Evolutionary conservation across 2,797 vertebrate species (phyloP).

Genomic region (Periophthalmus magnuspinnatus): DNA sequence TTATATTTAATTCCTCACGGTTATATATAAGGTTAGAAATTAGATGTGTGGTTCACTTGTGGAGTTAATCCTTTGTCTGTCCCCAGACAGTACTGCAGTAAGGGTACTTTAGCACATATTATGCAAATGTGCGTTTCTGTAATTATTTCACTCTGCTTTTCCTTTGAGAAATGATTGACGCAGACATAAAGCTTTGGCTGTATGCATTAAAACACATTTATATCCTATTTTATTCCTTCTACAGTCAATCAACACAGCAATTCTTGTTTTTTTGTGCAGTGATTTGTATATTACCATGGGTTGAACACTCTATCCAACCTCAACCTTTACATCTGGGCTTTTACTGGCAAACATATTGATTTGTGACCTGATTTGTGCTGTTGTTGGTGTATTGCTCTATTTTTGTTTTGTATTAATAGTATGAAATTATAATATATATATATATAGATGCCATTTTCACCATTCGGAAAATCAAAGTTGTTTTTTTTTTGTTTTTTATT

Average conservation of each 20-base stretch:
- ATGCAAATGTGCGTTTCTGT: slow-evolving; percentile 41
- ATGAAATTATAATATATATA: too few species aligned
- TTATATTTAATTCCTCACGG: neutral
- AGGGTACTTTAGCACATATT: slow-evolving; percentile 17
- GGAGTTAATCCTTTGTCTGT: slow-evolving; percentile 12
- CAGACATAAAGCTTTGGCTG: neutral
- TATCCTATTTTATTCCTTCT: neutral
- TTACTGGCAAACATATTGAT: neutral
- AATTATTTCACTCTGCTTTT: slow-evolving; percentile 13
- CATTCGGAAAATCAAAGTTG: neutral
- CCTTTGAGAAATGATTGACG: neutral
- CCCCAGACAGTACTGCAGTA: slow-evolving; percentile 16
- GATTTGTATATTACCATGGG: neutral
- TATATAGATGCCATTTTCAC: too few species aligned
- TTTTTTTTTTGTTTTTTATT: neutral
- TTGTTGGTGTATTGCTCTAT: neutral
- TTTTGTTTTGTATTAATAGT: too few species aligned
- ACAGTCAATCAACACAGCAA: neutral
- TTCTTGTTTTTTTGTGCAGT: neutral
- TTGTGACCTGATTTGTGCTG: neutral
- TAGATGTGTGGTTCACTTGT: neutral
- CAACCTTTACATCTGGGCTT: neutral
- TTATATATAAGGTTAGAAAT: neutral
- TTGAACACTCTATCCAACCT: too few species aligned
- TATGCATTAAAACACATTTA: too few species aligned